Evolutionary conservation across 2,797 vertebrate species (phyloP).

Genomic region (Cynopterus sphinx): DNA sequence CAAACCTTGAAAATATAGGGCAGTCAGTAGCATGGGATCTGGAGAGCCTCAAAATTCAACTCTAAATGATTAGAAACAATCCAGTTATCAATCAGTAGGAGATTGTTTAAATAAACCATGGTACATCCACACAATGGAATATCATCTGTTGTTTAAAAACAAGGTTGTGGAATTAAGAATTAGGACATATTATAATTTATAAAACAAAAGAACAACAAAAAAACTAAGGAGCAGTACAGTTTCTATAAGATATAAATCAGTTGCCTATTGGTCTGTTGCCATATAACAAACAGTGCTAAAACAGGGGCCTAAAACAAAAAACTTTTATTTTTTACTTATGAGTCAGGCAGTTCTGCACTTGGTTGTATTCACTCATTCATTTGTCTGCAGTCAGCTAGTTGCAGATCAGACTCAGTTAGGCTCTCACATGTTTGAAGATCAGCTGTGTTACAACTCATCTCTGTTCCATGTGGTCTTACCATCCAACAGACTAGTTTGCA

Average conservation of each 20-base stretch:
- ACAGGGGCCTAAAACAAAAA: neutral
- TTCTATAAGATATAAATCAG: neutral
- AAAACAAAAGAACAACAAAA: neutral
- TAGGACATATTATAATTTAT: neutral
- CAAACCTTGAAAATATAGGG: neutral
- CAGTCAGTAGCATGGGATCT: neutral
- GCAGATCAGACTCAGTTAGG: neutral
- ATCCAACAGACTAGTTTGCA: neutral
- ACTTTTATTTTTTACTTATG: neutral
- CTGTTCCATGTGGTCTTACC: neutral
- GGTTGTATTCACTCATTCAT: neutral
- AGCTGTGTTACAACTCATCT: neutral
- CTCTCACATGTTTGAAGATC: neutral
- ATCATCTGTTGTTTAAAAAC: neutral
- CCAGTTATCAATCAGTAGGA: neutral
- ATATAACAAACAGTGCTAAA: neutral
- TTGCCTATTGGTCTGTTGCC: neutral
- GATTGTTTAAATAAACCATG: slow-evolving; percentile 1
- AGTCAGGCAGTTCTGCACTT: neutral
- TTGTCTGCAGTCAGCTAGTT: neutral
- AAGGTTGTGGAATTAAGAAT: neutral
- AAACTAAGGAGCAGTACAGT: neutral
- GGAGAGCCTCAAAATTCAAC: neutral
- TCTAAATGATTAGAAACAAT: neutral
- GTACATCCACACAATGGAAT: neutral